These are phyloP conservation scores for Marmota flaviventris DNA, from an alignment of 2,113 vertebrate genomes.

Conservation along the genomic window DNA sequence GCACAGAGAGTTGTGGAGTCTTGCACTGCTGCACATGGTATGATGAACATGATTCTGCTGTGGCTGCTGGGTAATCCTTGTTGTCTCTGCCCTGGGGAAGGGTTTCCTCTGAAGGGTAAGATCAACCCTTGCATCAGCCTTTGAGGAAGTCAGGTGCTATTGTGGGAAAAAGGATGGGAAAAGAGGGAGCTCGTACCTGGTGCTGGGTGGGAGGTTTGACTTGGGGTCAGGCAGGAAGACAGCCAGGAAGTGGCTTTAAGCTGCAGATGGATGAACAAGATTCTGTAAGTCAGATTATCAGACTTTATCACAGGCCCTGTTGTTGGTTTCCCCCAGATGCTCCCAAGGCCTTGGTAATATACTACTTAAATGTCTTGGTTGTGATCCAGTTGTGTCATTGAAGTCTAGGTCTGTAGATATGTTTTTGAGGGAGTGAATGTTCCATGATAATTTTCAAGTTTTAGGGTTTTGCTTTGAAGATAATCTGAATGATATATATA, in stretches of 20 bases:
- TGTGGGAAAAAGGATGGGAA: not conserved
- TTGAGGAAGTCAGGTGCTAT: not conserved
- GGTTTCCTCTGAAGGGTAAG: not conserved
- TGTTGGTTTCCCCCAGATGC: no score
- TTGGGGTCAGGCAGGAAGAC: not conserved
- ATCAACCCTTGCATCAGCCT: not conserved
- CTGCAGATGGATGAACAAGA: not conserved
- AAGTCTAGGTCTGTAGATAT: not conserved
- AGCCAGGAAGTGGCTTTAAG: not conserved
- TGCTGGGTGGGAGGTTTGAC: not conserved
- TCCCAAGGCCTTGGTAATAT: not conserved
- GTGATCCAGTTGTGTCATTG: not conserved
- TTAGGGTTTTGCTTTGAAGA: not conserved
- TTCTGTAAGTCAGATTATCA: not conserved
- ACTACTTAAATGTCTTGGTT: not conserved
- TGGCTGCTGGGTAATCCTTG: not conserved
- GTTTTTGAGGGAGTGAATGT: not conserved
- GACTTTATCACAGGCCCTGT: not conserved
- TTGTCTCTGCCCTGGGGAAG: not conserved
- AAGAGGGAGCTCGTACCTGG: not conserved
- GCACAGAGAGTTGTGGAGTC: not conserved
- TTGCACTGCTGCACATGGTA: no score
- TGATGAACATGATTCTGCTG: not conserved
- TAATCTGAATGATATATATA: not conserved
- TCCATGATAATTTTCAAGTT: not conserved